Evolutionary conservation across 2,113 vertebrate species (phyloP).

Genomic region (Brachirus orientalis): DNA sequence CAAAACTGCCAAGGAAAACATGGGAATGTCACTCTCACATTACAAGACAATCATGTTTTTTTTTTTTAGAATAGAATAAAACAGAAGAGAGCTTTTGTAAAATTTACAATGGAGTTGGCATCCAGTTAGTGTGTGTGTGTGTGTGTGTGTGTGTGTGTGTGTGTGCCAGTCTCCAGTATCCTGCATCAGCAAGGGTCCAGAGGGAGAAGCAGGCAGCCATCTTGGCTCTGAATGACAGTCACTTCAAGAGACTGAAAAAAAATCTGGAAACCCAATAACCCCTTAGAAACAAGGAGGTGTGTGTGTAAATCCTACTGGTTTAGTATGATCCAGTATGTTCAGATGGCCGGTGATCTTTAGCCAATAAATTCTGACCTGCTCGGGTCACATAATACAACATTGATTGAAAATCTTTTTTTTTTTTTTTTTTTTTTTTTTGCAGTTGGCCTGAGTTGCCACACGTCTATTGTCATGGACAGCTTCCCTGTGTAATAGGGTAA

Average conservation of each 20-base stretch:
- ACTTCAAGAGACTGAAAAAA: slow-evolving; percentile 19
- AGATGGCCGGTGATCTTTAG: slow-evolving; percentile 59
- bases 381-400: slow-evolving; percentile 48
- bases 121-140: no score
- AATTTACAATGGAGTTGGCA: no score
- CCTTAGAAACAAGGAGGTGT: slow-evolving; percentile 22
- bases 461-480: background rate
- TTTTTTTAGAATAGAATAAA: no score
- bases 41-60: no score
- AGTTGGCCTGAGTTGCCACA: no score
- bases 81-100: no score
- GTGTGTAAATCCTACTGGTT: slow-evolving; percentile 49
- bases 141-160: background rate
- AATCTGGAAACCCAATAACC: slow-evolving; percentile 63
- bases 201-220: slow-evolving; percentile 38
- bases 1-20: no score
- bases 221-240: slow-evolving; percentile 39
- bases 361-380: slow-evolving; percentile 39
- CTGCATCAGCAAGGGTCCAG: slow-evolving; percentile 6
- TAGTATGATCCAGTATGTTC: slow-evolving; percentile 56
- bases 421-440: slow-evolving; percentile 19
- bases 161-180: slow-evolving; percentile 1
- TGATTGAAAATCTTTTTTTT: slow-evolving; percentile 43
- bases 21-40: no score
- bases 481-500: background rate